Percentiles rank a stretch among this genome's conserved stretches.
phyloP scores from a whole-genome alignment of 2,797 vertebrate species.

The Cyclura pinguis region DNA sequence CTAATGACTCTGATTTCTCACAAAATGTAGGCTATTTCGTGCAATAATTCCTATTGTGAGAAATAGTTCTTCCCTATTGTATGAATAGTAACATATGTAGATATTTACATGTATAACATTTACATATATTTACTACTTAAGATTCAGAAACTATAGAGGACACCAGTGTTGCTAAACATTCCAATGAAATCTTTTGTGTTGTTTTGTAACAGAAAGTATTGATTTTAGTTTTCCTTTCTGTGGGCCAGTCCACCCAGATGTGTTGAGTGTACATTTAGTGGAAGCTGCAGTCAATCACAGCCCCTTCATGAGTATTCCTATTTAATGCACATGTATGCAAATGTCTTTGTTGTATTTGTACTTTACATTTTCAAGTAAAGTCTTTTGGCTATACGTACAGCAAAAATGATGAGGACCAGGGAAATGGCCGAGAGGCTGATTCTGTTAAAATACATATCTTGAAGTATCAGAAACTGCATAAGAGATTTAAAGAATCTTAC shows the following conservation, averaged over 20 bases:
- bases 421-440: slow-evolving; percentile 7
- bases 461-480: slow-evolving; percentile 24
- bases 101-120: neutral
- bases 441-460: neutral
- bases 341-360: neutral
- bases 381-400: neutral
- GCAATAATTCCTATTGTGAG: neutral
- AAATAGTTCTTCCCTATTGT: slow-evolving; percentile 4
- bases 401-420: neutral
- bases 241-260: neutral
- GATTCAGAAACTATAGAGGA: neutral
- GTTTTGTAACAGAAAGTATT: neutral
- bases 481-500: slow-evolving; percentile 14
- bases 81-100: neutral
- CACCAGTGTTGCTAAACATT: neutral
- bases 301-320: neutral
- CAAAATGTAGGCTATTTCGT: neutral
- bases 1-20: neutral
- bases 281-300: neutral
- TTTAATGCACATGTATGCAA: neutral
- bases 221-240: slow-evolving; percentile 7
- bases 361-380: neutral
- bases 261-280: neutral
- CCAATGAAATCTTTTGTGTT: neutral
- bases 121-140: neutral